Evolutionary conservation across 2,113 vertebrate genomes (phyloP), one percentile per base, ranked within the genome.

Genomic region (Rhabdomys dilectus): DNA sequence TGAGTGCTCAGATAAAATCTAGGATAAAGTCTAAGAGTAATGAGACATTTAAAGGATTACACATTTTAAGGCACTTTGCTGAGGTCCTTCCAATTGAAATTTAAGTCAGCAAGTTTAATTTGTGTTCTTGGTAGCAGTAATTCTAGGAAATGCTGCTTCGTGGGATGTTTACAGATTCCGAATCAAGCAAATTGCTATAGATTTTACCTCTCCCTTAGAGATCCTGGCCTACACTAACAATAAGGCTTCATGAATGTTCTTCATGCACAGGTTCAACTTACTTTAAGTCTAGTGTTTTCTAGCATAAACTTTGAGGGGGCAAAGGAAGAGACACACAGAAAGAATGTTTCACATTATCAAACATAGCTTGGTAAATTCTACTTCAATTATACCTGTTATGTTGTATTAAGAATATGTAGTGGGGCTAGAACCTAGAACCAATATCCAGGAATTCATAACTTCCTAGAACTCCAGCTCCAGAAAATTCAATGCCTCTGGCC

Each of bases 71-170:
- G 70, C 24, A 64, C 21, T 93, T 84, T 92, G 70, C 64, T 80
- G 91, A 76, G n/a, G 31, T 36, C 19, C 60, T 88, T 77, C 90
- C 19, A 16, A 84, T 85, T 82, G 70, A 76, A 76, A 94, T 95
- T 88, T 95, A 95, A 91, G 48, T 97, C 78, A 87, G 42, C 15
- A 96, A 91, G 96, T 88, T 13, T 39, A 93, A 56, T 93, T 97
- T 94, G 56, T 62, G 24, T 82, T 91, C 66, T 95, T 89, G 34
- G 48, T 22, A 93, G 29, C 24, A 88, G 8, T 78, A 58, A 89
- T 93, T 70, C 81, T 19, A 92, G 72, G 64, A 96, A 96, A 95
- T 92, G 9, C 36, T 92, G 9, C 36, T 73, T 24, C 62, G 1
- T 2, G 6, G 15, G 51, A 4, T 80, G 34, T 26, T 3, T 39